These are phyloP conservation scores for Cosmopolites sordidus DNA, from an alignment of 2,888 invertebrate species.

Conservation along the genomic window DNA sequence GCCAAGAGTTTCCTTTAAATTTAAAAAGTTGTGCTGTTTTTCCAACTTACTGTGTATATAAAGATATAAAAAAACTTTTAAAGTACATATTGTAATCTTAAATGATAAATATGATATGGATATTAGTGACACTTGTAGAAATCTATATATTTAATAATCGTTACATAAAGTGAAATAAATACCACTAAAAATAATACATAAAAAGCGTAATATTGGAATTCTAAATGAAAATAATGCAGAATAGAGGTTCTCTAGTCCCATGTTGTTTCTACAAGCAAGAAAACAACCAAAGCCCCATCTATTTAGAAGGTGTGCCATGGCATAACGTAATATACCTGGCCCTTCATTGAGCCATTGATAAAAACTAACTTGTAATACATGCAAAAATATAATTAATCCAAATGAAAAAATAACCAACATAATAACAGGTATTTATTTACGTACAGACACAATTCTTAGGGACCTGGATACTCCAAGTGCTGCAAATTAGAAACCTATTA, in stretches of 20 bases:
- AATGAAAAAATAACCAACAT: slow-evolving; percentile 22
- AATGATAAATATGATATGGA: too few relatives aligned
- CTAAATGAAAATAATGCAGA: too few relatives aligned
- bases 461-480: slow-evolving; percentile 54
- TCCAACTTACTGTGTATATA: too few relatives aligned
- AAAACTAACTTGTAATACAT: background rate
- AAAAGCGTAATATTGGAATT: too few relatives aligned
- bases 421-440: slow-evolving; percentile 38
- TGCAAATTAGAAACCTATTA: slow-evolving; percentile 50
- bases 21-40: too few relatives aligned
- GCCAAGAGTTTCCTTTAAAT: too few relatives aligned
- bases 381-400: background rate
- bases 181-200: too few relatives aligned
- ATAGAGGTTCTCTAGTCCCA: background rate
- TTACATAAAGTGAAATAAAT: too few relatives aligned
- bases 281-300: background rate
- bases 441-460: slow-evolving; percentile 54
- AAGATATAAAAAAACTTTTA: too few relatives aligned
- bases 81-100: too few relatives aligned
- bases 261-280: background rate
- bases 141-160: too few relatives aligned
- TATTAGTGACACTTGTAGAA: too few relatives aligned
- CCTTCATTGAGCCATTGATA: background rate
- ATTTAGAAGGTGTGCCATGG: background rate
- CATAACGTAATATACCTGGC: background rate